phyloP scores from a whole-genome alignment of 2,113 vertebrate genomes.

The Martes martes region DNA sequence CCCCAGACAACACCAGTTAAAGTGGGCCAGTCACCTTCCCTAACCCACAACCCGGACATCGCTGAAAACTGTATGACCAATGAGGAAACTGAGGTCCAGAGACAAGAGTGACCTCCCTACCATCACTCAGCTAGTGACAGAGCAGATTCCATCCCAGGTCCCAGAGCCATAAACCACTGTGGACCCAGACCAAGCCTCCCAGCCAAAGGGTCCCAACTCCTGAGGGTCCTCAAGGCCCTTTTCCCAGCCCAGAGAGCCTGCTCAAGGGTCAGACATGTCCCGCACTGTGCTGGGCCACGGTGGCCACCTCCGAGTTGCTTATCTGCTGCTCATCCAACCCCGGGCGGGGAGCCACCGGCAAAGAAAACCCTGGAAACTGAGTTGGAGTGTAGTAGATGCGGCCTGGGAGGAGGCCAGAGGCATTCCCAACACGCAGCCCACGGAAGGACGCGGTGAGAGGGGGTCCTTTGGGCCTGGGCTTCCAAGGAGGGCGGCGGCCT shows the following conservation, averaged over 20 bases:
- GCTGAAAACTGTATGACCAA: neutral
- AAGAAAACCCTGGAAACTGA: neutral
- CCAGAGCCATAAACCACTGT: neutral
- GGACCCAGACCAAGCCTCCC: neutral
- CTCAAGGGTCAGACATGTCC: neutral
- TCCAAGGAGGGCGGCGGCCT: no score
- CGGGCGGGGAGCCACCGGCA: neutral
- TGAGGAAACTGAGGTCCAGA: neutral
- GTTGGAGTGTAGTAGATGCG: neutral
- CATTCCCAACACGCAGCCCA: neutral
- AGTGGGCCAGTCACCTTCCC: neutral
- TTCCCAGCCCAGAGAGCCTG: neutral
- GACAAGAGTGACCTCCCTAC: neutral
- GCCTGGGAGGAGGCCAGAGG: neutral
- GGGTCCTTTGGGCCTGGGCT: neutral
- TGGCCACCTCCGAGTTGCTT: neutral
- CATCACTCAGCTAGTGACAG: neutral
- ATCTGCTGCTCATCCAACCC: no score
- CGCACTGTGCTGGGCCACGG: neutral
- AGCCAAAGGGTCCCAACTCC: neutral
- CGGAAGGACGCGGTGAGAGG: neutral
- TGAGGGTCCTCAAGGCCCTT: neutral
- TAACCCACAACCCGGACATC: neutral
- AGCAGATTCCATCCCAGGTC: neutral
- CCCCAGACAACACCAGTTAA: neutral